Base-by-base conservation (phyloP, 1,140 invertebrate genomes). In the Spodoptera litura region DNA sequence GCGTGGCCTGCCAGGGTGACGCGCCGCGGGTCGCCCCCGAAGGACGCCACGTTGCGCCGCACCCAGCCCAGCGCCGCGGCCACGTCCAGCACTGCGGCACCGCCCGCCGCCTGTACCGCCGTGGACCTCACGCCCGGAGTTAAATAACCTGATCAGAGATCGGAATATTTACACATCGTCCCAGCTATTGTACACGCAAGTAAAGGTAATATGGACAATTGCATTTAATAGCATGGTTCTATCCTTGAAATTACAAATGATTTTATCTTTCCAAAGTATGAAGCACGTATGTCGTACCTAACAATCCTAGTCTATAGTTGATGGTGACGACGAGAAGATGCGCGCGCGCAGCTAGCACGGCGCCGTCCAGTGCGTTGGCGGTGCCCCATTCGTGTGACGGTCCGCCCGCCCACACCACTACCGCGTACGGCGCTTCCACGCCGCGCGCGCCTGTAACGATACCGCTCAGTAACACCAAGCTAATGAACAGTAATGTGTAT, bases 271-370 rank as follows among this genome's bases (percentile, higher is more conserved):
- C 9, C 13, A n/a, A 35, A 11, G 20, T 3, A 61, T 31, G 31
- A 64, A 12, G 6, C n/a, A 4, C 1, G 12, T 20, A 9, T 38
- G 58, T 20, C 38, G 38, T 44, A 78, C 98, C 98, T 88, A 99
- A 94, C 80, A 98, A 96, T 75, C 98, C 98, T 78, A 99, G 95
- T 78, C 98, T 96, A 95, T 98, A 98, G 95, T 98, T 99, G 84
- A 99, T 94, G 44, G 97, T 98, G 86, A 99, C 96, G 87, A 99
- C 98, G 86, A 99, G 97, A 80, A 98, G 96, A 91, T 98, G 97
- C 73, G 98, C 97, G 87, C 97, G 97, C 83, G 97, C 97, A 35
- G 98, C 97, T 35, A 99, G 95, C n/a, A 98, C 97, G 81, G 97
- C 97, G 75, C 97, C 98, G 91, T 99, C 98, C 91, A 98, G 97